A percentile compares a stretch with the other conserved stretches of the same genome.
phyloP scores from a whole-genome alignment of 2,888 invertebrate species.

The Macrosoma leucophasiata region DNA sequence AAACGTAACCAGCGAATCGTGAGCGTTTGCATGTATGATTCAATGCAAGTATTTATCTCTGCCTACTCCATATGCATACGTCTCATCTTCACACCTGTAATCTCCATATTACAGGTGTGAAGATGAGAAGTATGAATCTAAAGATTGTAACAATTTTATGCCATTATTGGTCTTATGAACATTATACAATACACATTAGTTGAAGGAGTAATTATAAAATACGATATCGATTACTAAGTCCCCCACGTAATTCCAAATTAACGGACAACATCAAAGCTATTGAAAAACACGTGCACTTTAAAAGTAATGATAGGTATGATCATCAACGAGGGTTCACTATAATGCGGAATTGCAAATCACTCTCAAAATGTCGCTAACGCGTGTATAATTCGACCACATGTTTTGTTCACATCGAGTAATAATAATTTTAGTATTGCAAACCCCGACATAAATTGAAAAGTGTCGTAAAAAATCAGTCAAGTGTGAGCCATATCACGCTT shows the following conservation, averaged over 20 bases:
- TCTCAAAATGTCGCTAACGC: slow-evolving; percentile 67
- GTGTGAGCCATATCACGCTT: neutral
- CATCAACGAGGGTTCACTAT: slow-evolving; percentile 39
- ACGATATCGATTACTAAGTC: no score
- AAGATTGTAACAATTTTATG: no score
- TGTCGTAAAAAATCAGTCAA: neutral
- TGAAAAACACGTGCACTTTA: slow-evolving; percentile 50
- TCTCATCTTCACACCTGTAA: no score
- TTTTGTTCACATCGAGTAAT: slow-evolving; percentile 64
- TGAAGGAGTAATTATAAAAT: no score
- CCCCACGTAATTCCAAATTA: slow-evolving; percentile 16
- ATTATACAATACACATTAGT: no score
- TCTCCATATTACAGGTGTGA: no score
- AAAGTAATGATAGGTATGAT: slow-evolving; percentile 48
- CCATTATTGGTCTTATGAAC: no score
- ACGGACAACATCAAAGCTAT: slow-evolving; percentile 22
- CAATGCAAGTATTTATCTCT: no score
- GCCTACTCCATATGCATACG: no score
- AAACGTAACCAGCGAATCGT: no score
- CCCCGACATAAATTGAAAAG: slow-evolving; percentile 19
- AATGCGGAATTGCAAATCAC: slow-evolving; percentile 59
- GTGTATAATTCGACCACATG: slow-evolving; percentile 66
- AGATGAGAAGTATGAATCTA: no score
- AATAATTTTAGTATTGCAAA: slow-evolving; percentile 46
- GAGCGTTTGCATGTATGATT: no score